phyloP scores from a whole-genome alignment of 2,888 invertebrate species.

The Xanthorhoe spadicearia region DNA sequence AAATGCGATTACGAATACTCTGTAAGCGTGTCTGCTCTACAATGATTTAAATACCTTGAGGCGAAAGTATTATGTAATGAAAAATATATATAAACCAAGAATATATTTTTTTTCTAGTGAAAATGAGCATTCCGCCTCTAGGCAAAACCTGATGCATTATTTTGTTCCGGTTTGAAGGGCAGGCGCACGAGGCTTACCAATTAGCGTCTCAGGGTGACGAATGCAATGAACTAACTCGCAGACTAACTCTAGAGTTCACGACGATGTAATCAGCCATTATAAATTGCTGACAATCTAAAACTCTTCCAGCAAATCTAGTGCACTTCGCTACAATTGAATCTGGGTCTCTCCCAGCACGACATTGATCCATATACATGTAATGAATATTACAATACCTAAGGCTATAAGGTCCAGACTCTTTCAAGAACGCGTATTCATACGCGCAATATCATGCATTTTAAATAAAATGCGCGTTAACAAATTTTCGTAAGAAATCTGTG shows the following conservation, averaged over 20 bases:
- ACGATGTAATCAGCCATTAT: background rate
- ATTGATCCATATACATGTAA: conserved; percentile 4
- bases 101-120: background rate
- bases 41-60: background rate
- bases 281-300: background rate
- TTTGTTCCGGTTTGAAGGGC: conserved; percentile 25
- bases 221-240: conserved; percentile 17
- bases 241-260: conserved; percentile 7
- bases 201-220: conserved; percentile 28
- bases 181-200: conserved; percentile 22
- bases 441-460: background rate
- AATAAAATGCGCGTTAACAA: background rate
- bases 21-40: background rate
- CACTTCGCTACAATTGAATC: background rate
- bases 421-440: background rate
- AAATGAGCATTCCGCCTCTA: conserved; percentile 4
- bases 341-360: background rate
- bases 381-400: background rate
- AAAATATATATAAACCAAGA: background rate
- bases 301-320: conserved; percentile 1
- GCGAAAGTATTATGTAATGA: background rate
- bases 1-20: background rate
- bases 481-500: background rate
- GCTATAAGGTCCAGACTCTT: background rate
- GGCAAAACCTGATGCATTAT: conserved; percentile 15